Conservation (phyloP, 2,888 invertebrate genomes). For the Linyphia triangularis region DNA sequence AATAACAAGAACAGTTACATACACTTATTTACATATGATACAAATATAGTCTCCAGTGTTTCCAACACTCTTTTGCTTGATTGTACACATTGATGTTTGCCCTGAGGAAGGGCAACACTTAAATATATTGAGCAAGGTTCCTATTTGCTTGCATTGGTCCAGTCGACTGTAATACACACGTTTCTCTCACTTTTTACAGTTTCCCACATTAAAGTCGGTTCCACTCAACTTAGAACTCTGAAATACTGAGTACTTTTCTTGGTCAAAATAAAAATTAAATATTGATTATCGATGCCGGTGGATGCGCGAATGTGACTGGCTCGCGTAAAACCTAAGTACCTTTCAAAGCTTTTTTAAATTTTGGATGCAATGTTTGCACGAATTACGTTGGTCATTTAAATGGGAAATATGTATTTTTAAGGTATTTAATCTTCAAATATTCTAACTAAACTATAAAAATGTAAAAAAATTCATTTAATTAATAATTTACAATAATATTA, state of each 20-base stretch:
- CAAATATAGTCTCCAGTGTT: constrained; percentile 58
- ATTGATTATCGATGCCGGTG: too few relatives aligned
- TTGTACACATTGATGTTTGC: constrained; percentile 67
- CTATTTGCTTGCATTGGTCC: constrained; percentile 52
- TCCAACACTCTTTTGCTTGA: constrained; percentile 65
- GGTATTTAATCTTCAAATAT: too few relatives aligned
- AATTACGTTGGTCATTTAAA: too few relatives aligned
- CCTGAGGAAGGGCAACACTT: constrained; percentile 53
- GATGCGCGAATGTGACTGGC: too few relatives aligned
- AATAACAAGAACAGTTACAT: constrained; percentile 67
- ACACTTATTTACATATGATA: constrained; percentile 70
- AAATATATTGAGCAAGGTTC: constrained; percentile 70
- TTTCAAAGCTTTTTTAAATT: background rate
- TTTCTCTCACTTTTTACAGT: background rate
- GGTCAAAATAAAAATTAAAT: too few relatives aligned
- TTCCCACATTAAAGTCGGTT: background rate
- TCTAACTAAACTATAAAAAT: too few relatives aligned
- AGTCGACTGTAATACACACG: constrained; percentile 17
- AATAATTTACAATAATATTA: too few relatives aligned
- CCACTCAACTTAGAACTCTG: too few relatives aligned
- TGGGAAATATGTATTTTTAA: too few relatives aligned
- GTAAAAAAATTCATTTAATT: background rate
- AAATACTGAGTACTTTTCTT: too few relatives aligned
- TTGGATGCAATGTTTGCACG: too few relatives aligned
- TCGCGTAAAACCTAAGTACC: too few relatives aligned